Base-by-base conservation (phyloP, 2,113 vertebrate genomes). In the Tragelaphus imberbis region DNA sequence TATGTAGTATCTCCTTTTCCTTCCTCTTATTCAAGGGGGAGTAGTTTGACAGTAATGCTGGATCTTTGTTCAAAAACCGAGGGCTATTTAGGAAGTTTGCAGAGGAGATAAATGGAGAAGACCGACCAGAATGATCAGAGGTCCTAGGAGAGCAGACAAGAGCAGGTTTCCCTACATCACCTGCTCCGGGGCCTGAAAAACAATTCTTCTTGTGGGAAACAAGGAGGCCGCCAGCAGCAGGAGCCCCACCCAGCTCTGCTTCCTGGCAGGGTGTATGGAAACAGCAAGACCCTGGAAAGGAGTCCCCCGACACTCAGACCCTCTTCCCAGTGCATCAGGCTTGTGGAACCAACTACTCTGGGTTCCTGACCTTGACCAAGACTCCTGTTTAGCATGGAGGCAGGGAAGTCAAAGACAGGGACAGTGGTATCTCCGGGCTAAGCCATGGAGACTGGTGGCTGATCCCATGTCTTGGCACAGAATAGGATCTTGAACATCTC, bases 391-490 rank as follows among this genome's bases (percentile, higher is more conserved):
- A 30, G 10, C 40, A 2, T 6, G 23, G 53, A 17, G 25, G 53
- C 30, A 16, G 53, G 28, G 30, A 33, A 53, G 56, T 36, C 88
- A n/a, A 30, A 86, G 84, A 12, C 10, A 91, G 27, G 30, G 16
- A n/a, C 33, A 4, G 5, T 0, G 1, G 9, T 36, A 10, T 44
- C 30, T 40, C 49, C 0, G 0, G 1, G n/a, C 13, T 40, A 23
- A 17, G 2, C n/a, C 0, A 2, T 7, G 17, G 75, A 84, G 17
- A 53, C 88, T 8, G 11, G 5, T 14, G 12, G n/a, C 27, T 79
- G 33, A 23, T 19, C 23, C 44, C 25, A 15, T 6, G 33, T 40
- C 84, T 53, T 9, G n/a, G 40, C 2, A 10, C 16, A 25, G 27
- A 33, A 44, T 1, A 68, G 28, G 71, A 23, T 44, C 82, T 59